Percentiles rank a stretch among this genome's conserved stretches.
Conservation (phyloP, 2,888 invertebrate genomes). For the Anthrax anthrax region DNA sequence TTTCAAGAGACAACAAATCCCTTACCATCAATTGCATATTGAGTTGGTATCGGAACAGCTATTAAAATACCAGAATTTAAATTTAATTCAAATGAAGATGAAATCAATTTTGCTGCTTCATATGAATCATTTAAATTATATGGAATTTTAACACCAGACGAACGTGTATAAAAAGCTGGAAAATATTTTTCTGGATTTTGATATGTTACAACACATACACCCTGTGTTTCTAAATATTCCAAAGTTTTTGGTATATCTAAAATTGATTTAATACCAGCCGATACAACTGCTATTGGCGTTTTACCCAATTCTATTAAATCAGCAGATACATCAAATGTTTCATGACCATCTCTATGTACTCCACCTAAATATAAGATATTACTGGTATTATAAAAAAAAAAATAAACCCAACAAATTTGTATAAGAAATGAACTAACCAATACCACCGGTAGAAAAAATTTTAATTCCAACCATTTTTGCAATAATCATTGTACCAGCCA, state of each 20-base stretch:
- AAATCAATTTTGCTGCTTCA: conserved; percentile 62
- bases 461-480: conserved; percentile 70
- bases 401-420: background rate
- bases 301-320: conserved; percentile 74
- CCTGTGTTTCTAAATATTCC: conserved; percentile 91
- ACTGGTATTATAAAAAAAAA: conserved; percentile 25
- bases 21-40: conserved; percentile 45
- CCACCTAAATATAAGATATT: no score
- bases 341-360: conserved; percentile 79
- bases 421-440: conserved; percentile 31
- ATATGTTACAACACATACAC: conserved; percentile 75
- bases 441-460: conserved; percentile 87
- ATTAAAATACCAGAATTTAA: conserved; percentile 64
- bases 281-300: conserved; percentile 78
- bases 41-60: conserved; percentile 78
- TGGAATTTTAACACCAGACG: conserved; percentile 60
- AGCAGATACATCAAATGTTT: conserved; percentile 85
- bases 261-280: conserved; percentile 94
- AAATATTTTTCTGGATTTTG: conserved; percentile 53
- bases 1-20: background rate
- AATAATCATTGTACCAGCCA: conserved; percentile 81
- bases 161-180: conserved; percentile 83
- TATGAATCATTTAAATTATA: conserved; percentile 45
- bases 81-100: conserved; percentile 38
- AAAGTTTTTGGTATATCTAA: conserved; percentile 88